phyloP scores from a whole-genome alignment of 2,888 invertebrate genomes.

The Leptopilina drosophilae region DNA sequence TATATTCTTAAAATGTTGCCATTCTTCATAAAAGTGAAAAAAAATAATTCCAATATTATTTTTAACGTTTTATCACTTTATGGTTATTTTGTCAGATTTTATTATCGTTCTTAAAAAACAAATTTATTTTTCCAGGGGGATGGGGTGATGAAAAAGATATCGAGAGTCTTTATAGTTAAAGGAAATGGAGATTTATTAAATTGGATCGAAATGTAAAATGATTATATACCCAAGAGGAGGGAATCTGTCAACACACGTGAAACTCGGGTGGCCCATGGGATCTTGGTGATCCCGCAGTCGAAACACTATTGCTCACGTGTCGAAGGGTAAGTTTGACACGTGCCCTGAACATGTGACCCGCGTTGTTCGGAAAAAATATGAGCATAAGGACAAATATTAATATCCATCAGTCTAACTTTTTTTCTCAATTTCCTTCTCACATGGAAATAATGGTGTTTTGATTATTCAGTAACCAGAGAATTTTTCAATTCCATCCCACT shows the following conservation, averaged over 20 bases:
- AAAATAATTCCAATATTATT: no score
- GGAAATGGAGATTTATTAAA: constrained; percentile 16
- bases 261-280: constrained; percentile 37
- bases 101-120: no score
- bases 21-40: no score
- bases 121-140: no score
- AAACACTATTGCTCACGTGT: constrained; percentile 60
- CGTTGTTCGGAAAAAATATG: constrained; percentile 2
- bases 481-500: background rate
- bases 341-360: constrained; percentile 62
- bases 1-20: no score
- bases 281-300: constrained; percentile 34
- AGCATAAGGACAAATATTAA: constrained; percentile 34
- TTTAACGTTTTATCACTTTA: no score
- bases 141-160: no score
- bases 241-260: constrained; percentile 48
- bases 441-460: constrained; percentile 4
- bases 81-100: no score
- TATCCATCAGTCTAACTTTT: constrained; percentile 9
- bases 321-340: constrained; percentile 57
- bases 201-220: constrained; percentile 27
- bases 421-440: constrained; percentile 31
- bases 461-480: constrained; percentile 11
- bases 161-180: background rate
- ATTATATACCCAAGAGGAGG: constrained; percentile 22